Evolutionary conservation across 1,140 invertebrate species (phyloP).

Genomic region (Liolophura sinensis): DNA sequence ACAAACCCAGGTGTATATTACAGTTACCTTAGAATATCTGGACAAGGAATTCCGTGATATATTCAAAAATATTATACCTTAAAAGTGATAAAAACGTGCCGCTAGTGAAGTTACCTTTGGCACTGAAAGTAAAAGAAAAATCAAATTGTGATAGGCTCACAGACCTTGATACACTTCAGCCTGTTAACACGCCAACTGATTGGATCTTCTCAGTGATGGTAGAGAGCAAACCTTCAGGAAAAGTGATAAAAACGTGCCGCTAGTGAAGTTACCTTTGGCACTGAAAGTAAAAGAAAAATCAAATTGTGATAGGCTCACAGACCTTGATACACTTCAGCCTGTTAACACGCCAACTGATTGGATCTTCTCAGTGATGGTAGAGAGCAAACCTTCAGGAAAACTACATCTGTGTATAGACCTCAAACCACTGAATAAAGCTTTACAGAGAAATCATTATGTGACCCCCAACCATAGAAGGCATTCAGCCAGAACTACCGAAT

Average conservation of each 20-base stretch:
- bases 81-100: conserved; percentile 6
- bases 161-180: conserved; percentile 28
- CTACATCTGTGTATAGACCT: conserved; percentile 2
- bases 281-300: conserved; percentile 9
- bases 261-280: conserved; percentile 18
- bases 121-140: conserved; percentile 9
- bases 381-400: conserved; percentile 20
- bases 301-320: conserved; percentile 18
- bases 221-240: conserved; percentile 22
- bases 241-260: too few relatives aligned
- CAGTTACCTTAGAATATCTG: background rate
- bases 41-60: conserved; percentile 4
- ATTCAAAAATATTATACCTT: conserved; percentile 13
- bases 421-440: too few relatives aligned
- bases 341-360: conserved; percentile 45
- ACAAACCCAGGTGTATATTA: background rate
- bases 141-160: conserved; percentile 18
- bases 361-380: conserved; percentile 26
- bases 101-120: conserved; percentile 10
- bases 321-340: conserved; percentile 32
- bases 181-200: conserved; percentile 44
- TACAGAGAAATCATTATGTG: conserved; percentile 1
- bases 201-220: conserved; percentile 30
- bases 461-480: conserved; percentile 22
- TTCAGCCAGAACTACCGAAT: conserved; percentile 38